Conservation (phyloP, 2,113 vertebrate genomes). For the Arothron firmamentum region DNA sequence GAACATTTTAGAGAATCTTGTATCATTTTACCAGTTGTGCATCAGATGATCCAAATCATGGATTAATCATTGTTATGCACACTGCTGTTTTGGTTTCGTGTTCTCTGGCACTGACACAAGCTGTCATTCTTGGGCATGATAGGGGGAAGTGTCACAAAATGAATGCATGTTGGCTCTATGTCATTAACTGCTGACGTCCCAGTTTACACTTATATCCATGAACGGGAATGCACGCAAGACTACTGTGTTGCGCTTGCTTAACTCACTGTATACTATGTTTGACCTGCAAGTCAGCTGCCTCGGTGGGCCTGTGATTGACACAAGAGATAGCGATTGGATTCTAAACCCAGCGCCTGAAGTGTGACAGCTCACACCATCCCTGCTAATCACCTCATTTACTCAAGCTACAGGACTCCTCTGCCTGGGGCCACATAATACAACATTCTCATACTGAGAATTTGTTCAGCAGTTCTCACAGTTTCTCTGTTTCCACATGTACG, state of each 20-base stretch:
- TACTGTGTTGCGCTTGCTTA: constrained; percentile 8
- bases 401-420: constrained; percentile 50
- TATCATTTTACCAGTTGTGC: constrained; percentile 38
- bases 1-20: constrained; percentile 48
- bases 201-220: not conserved
- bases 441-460: constrained; percentile 17
- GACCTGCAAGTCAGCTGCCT: constrained; percentile 59
- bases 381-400: constrained; percentile 70
- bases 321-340: constrained; percentile 55
- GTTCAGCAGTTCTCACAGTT: not conserved
- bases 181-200: not conserved
- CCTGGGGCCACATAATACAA: constrained; percentile 44
- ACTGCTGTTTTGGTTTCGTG: constrained; percentile 17
- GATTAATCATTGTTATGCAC: constrained; percentile 33
- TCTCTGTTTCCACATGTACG: constrained; percentile 6
- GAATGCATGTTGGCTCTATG: constrained; percentile 15
- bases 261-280: constrained; percentile 36
- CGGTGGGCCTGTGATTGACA: constrained; percentile 64
- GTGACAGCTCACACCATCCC: constrained; percentile 66
- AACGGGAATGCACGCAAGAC: not conserved
- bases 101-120: constrained; percentile 4
- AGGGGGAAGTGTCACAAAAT: constrained; percentile 30
- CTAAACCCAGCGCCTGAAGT: constrained; percentile 52
- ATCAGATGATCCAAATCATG: constrained; percentile 52
- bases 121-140: constrained; percentile 23